Base-by-base conservation (phyloP, 2,888 invertebrate species). In the Drosophila planitibia region DNA sequence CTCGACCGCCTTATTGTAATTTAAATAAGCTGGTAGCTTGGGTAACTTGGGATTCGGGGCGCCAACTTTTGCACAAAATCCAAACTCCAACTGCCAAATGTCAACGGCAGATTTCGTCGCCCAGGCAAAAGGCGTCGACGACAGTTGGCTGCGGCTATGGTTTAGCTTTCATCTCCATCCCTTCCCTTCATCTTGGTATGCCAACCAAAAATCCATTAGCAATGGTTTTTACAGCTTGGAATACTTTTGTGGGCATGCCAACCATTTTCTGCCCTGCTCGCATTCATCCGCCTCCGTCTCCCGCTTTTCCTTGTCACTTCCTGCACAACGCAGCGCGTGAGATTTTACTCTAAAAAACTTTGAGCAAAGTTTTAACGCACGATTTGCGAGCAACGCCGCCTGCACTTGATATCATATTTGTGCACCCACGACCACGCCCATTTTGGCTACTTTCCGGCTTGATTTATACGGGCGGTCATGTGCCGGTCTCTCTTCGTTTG, bases 381-480 rank as follows among this genome's bases (percentile, higher is more conserved):
- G 86, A 86, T 86, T 86, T 88, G 83, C 88, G 80, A 83, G 49
- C 59, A 81, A 70, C 67, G 66, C 71, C 80, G 88, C 88, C 90
- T 89, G 86, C 89, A 85, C 83, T 86, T 86, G 86, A 90, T 86
- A 86, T 86, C 90, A 86, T 88, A 85, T 88, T 90, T 71, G 68
- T 76, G 80, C 65, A 73, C 74, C 77, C 64, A 59, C 28, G 19
- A 71, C 66, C 81, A 85, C 79, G 79, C 84, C 85, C 79, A 78
- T 68, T 52, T 58, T 65, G 73, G 66, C 64, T 73, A 70, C 71
- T 81, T 77, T 76, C 71, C 61, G 77, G 61, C 69, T 62, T 87
- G 88, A 86, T 86, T 86, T 86, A 86, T 89, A 80, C 66, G 65
- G 75, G 72, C 67, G 73, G 63, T 62, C 72, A 69, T 63, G 58